These are phyloP conservation scores for Leucania comma DNA, from an alignment of 2,888 invertebrate species.

Conservation along the genomic window DNA sequence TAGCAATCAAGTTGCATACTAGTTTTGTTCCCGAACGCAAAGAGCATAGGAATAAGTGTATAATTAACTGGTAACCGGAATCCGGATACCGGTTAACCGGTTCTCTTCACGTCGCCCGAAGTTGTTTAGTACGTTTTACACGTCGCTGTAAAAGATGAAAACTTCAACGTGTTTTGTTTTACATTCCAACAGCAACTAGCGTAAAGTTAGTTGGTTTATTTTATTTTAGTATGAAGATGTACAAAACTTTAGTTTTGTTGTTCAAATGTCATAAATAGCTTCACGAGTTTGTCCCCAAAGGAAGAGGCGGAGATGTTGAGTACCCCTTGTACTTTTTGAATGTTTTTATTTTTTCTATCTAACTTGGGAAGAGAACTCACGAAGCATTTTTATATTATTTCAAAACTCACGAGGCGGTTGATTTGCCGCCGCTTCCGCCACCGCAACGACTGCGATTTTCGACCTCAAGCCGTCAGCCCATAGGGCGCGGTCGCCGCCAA, in stretches of 20 bases:
- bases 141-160: constrained; percentile 21
- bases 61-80: constrained; percentile 43
- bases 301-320: neutral
- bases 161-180: constrained; percentile 14
- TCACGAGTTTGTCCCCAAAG: neutral
- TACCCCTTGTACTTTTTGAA: too few relatives aligned
- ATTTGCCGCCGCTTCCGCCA: too few relatives aligned
- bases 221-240: neutral
- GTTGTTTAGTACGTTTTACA: constrained; percentile 23
- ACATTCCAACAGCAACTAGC: constrained; percentile 13
- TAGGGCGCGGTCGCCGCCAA: too few relatives aligned
- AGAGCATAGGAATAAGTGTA: constrained; percentile 43
- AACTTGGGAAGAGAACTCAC: too few relatives aligned
- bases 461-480: too few relatives aligned
- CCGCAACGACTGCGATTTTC: too few relatives aligned
- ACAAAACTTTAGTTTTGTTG: too few relatives aligned
- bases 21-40: constrained; percentile 27
- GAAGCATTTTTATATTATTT: too few relatives aligned
- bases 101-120: constrained; percentile 14
- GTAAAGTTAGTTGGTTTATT: neutral
- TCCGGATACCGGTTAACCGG: constrained; percentile 17
- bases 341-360: too few relatives aligned
- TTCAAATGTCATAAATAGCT: neutral
- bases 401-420: too few relatives aligned
- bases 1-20: constrained; percentile 12